Evolutionary conservation across 2,888 invertebrate species (phyloP), one percentile per base, ranked within the genome.

Genomic region (Hirtodrosophila trivittata): DNA sequence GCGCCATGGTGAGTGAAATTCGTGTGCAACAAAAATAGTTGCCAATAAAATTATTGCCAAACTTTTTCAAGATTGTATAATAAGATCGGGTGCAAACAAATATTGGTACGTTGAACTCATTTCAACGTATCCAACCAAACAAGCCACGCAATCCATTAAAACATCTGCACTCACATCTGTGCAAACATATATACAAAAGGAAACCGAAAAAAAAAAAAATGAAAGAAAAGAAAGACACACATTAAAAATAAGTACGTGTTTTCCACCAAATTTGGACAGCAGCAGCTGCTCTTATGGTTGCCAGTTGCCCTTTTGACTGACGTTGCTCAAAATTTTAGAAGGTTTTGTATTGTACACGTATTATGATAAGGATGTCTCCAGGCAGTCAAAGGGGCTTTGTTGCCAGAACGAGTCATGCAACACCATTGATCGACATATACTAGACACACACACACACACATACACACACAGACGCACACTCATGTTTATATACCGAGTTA

Each of bases 1-100:
- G 95, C 95, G 7, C 95, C 95, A 42, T 95, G 95, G 95, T 95
- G 91, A 92, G 93, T 54, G 16, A 26, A 51, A 33, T 46, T 32
- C 12, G 3, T 7, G 12, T 21, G 6, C 21, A 26, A 12, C 4
- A 35, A 43, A 14, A 12, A 25, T 30, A n/a, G n/a, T n/a, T n/a
- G n/a, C n/a, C n/a, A n/a, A n/a, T n/a, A n/a, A n/a, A n/a, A n/a
- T n/a, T n/a, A n/a, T n/a, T n/a, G n/a, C n/a, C n/a, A n/a, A n/a
- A n/a, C n/a, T n/a, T n/a, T n/a, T n/a, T n/a, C n/a, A n/a, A n/a
- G n/a, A n/a, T n/a, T n/a, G n/a, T n/a, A n/a, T n/a, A n/a, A n/a
- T n/a, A n/a, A n/a, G n/a, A n/a, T n/a, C n/a, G n/a, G n/a, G n/a
- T n/a, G n/a, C n/a, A n/a, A n/a, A n/a, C n/a, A n/a, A n/a, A n/a